These are phyloP conservation scores for Sprattus sprattus DNA, from an alignment of 2,113 vertebrate species.

Conservation along the genomic window DNA sequence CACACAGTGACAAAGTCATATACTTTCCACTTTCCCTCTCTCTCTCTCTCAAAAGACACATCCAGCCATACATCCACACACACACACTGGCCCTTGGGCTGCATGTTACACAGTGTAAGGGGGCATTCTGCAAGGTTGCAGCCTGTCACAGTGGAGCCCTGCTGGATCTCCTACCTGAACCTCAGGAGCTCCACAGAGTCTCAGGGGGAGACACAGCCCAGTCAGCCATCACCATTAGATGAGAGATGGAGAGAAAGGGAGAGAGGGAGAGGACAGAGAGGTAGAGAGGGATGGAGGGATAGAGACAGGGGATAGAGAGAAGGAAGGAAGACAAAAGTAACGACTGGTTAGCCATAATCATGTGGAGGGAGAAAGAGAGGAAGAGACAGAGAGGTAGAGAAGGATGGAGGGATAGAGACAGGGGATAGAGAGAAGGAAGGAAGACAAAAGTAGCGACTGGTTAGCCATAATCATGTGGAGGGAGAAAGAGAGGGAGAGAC, in stretches of 20 bases:
- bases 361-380: background rate
- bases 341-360: too few relatives aligned
- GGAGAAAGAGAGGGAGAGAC: background rate
- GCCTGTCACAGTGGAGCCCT: background rate
- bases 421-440: too few relatives aligned
- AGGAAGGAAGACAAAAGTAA: too few relatives aligned
- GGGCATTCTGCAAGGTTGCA: constrained; percentile 20
- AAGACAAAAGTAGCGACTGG: too few relatives aligned
- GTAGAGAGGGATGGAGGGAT: background rate
- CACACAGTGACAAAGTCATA: background rate
- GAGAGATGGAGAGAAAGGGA: background rate
- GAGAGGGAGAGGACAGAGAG: background rate
- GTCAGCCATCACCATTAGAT: background rate
- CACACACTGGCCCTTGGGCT: background rate
- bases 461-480: background rate
- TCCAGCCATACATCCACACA: background rate
- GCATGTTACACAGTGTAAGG: background rate
- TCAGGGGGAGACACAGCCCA: background rate
- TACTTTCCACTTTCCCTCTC: background rate
- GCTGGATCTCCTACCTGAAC: constrained; percentile 17
- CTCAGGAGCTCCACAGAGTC: constrained; percentile 2
- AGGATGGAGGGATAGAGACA: too few relatives aligned
- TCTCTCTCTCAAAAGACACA: background rate
- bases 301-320: background rate
- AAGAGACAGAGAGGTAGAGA: background rate